These are phyloP conservation scores for Eunapius fragilis DNA, from an alignment of 37 sponge, comb jelly and placozoan species.

Conservation along the genomic window DNA sequence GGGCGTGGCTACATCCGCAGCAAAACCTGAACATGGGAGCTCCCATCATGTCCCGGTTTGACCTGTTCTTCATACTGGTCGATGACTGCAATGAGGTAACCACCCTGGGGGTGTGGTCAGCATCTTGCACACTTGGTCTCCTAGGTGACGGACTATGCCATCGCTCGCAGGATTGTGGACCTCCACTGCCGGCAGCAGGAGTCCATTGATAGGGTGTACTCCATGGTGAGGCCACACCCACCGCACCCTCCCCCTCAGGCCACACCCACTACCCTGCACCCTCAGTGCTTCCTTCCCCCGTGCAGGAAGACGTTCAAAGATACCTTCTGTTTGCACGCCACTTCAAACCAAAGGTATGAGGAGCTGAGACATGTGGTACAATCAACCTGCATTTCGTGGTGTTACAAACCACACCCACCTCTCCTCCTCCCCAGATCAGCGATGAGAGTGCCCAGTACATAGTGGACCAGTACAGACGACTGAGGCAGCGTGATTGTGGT, in stretches of 20 bases:
- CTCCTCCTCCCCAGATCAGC: slow-evolving; percentile 54
- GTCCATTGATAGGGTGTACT: slow-evolving; percentile 79
- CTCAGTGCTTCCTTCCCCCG: not conserved
- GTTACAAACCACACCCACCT: no score
- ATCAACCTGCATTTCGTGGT: no score
- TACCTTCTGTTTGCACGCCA: slow-evolving; percentile 93
- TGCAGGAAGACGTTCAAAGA: slow-evolving; percentile 91
- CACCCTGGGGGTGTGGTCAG: not conserved
- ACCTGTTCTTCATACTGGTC: slow-evolving; percentile 96
- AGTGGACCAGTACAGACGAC: slow-evolving; percentile 92
- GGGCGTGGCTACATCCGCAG: slow-evolving; percentile 30
- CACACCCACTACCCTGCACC: no score
- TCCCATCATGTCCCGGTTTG: slow-evolving; percentile 98
- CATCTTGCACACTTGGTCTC: not conserved
- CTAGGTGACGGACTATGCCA: slow-evolving; percentile 90
- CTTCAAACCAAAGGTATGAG: slow-evolving; percentile 90
- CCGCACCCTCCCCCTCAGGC: not conserved
- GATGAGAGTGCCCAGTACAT: slow-evolving; percentile 90
- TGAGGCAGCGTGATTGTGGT: slow-evolving; percentile 89
- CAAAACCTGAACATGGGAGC: slow-evolving; percentile 95
- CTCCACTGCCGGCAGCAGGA: slow-evolving; percentile 80
- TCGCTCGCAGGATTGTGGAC: slow-evolving; percentile 95
- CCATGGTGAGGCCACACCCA: slow-evolving; percentile 67
- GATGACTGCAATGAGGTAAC: slow-evolving; percentile 97
- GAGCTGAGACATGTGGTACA: not conserved